Evolutionary conservation across 2,888 invertebrate genomes (phyloP).

Genomic region (Tetranychus truncatus): DNA sequence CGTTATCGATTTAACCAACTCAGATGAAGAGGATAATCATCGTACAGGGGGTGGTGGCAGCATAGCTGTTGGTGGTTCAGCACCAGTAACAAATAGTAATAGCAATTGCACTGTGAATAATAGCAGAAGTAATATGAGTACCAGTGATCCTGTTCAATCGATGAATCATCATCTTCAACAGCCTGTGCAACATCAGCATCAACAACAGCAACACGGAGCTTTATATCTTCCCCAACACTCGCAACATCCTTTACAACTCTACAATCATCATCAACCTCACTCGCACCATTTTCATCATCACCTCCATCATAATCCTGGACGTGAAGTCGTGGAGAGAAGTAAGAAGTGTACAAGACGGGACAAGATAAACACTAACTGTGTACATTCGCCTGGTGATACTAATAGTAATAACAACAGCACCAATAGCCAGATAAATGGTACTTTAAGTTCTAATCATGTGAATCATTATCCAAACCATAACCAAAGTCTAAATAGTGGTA

Average conservation of each 20-base stretch:
- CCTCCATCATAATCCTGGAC: not conserved
- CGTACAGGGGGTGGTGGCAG: not conserved
- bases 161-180: not conserved
- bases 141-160: not conserved
- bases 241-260: not conserved
- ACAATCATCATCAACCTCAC: not conserved
- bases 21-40: not conserved
- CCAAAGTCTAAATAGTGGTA: not conserved
- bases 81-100: not conserved
- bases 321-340: not conserved
- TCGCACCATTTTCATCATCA: conserved; percentile 1
- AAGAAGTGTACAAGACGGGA: not conserved
- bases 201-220: not conserved
- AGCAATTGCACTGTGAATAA: not conserved
- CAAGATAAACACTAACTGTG: not conserved
- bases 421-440: not conserved
- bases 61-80: not conserved
- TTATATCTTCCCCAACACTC: not conserved
- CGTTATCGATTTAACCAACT: not conserved
- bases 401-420: not conserved
- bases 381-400: not conserved
- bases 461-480: not conserved
- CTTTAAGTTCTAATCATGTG: not conserved
- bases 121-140: not conserved
- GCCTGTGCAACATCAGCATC: not conserved